phyloP scores from a whole-genome alignment of 2,113 vertebrate species.

The Leptocoma aspasia region DNA sequence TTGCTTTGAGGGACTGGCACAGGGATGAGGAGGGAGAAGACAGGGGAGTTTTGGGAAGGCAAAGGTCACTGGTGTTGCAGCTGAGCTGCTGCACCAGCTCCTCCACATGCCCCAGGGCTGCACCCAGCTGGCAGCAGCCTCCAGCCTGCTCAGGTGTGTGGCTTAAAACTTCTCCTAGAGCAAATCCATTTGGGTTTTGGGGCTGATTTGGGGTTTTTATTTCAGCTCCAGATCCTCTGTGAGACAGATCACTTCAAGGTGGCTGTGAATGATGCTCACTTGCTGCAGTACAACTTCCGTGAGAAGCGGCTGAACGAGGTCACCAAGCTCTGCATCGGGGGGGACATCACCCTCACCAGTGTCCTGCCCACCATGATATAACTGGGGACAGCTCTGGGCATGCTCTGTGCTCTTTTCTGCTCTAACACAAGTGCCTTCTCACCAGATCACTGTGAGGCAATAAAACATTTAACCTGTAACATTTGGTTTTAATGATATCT shows the following conservation, averaged over 20 bases:
- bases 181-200: fast-evolving
- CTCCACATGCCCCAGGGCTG: not conserved
- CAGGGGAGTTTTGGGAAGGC: not conserved
- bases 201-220: not conserved
- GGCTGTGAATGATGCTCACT: conserved; percentile 52
- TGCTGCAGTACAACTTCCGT: conserved; percentile 69
- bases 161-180: not conserved
- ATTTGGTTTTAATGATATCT: fast-evolving
- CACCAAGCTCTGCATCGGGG: conserved; percentile 43
- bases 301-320: conserved; percentile 48
- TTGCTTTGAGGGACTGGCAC: not conserved
- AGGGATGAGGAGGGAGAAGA: not conserved
- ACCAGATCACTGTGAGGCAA: not conserved
- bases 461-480: not conserved
- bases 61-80: not conserved
- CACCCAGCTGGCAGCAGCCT: not conserved
- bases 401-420: fast-evolving
- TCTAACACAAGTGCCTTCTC: not conserved
- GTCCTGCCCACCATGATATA: not conserved
- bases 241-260: conserved; percentile 73
- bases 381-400: fast-evolving
- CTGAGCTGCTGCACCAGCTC: not conserved
- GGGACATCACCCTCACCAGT: conserved; percentile 66
- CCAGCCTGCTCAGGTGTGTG: fast-evolving
- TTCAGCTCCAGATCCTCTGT: conserved; percentile 71